Base-by-base conservation (phyloP, 2,888 invertebrate species). In the Campaea margaritaria region DNA sequence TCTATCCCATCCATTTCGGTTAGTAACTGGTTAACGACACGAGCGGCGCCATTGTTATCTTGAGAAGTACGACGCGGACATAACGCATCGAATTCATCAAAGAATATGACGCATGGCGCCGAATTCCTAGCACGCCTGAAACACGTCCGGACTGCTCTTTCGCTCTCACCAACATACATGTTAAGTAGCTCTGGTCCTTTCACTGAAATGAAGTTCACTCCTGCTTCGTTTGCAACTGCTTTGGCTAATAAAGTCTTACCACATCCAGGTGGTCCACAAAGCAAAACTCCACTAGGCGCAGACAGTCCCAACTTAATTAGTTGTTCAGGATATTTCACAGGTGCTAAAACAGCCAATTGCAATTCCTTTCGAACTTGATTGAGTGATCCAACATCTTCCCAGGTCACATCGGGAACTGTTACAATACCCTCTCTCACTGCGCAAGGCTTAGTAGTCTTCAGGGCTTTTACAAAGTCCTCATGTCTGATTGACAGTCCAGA, bases 91-190 rank as follows among this genome's bases (percentile, higher is more conserved):
- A 99, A 94, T 89, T 99, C 99, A 82, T 99, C 99, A 81, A 99
- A 99, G 91, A 99, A 99, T 83, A 99, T 99, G 2, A 99, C 98
- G 82, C 99, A 99, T 0, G 99, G 99, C 0, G 98, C 95, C 0
- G 99, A 99, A 86, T 98, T 98, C 44, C 97, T 93, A 0, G 99
- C 99, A 67, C 99, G 94, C 81, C 97, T 96, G 83, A 99, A 99
- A 76, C 98, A 98, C 21, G 97, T 96, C n/a, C 99, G 93, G 0
- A 99, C 98, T 0, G 99, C 99, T 72, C 97, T 94, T 87, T 99
- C 99, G 87, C 99, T 99, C 90, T 99, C 99, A 60, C 99, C 99
- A 14, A 99, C 98, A 87, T 99, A 99, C 99, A 99, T 99, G 81
- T 98, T 99, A 58, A 99, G 93, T 53, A 99, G 89, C 87, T 99